These are phyloP conservation scores for Aspidiotus destructor DNA, from an alignment of 2,888 invertebrate species.

Conservation along the genomic window DNA sequence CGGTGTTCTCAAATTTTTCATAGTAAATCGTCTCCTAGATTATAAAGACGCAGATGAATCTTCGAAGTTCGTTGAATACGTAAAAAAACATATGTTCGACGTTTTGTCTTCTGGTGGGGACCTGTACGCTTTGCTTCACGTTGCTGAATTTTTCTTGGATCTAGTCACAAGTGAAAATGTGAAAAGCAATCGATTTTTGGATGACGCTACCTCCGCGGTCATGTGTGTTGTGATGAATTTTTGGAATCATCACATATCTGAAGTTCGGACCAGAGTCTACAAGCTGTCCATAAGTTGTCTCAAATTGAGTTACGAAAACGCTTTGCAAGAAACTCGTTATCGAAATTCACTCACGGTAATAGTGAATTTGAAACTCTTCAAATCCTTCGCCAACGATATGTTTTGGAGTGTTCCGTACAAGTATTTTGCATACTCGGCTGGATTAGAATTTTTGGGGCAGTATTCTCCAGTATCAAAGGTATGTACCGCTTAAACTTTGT, in stretches of 20 bases:
- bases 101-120: neutral
- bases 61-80: neutral
- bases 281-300: neutral
- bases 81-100: neutral
- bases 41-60: neutral
- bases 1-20: conserved; percentile 1
- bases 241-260: conserved; percentile 19
- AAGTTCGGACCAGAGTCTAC: neutral
- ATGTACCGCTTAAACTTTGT: neutral
- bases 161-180: neutral
- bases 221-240: conserved; percentile 5
- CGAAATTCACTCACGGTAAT: neutral
- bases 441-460: neutral
- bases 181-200: neutral
- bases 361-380: neutral
- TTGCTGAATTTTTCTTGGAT: conserved; percentile 6
- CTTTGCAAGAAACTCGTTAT: neutral
- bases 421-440: conserved; percentile 8
- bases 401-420: conserved; percentile 23
- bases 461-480: neutral
- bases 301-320: neutral
- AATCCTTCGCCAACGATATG: conserved; percentile 6
- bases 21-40: neutral
- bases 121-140: neutral
- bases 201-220: neutral